phyloP scores from a whole-genome alignment of 2,888 invertebrate genomes.

The Aphidius colemani region DNA sequence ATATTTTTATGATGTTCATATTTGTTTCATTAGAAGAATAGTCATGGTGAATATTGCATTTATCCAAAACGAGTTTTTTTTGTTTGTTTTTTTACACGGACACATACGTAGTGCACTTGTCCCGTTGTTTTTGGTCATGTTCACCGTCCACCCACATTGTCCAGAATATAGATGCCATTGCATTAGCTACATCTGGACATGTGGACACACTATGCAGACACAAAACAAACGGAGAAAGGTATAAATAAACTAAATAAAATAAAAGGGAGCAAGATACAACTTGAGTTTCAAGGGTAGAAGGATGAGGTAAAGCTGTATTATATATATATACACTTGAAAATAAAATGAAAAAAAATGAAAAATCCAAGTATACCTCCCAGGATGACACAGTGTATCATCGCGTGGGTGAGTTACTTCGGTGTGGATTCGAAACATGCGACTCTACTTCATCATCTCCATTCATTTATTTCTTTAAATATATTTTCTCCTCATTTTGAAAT shows the following conservation, averaged over 20 bases:
- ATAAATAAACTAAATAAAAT: slow-evolving; percentile 3
- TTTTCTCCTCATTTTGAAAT: no score
- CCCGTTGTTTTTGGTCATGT: slow-evolving; percentile 47
- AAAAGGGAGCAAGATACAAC: slow-evolving; percentile 8
- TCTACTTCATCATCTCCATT: background rate
- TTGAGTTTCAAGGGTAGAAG: background rate
- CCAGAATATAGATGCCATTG: slow-evolving; percentile 51
- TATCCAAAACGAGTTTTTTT: no score
- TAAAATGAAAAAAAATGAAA: background rate
- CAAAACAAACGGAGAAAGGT: slow-evolving; percentile 20
- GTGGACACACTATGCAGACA: no score
- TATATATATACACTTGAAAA: background rate
- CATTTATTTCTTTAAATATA: no score
- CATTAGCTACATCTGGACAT: slow-evolving; percentile 40
- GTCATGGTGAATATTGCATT: no score
- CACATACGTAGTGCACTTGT: slow-evolving; percentile 21
- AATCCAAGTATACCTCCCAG: slow-evolving; percentile 30
- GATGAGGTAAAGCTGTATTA: background rate
- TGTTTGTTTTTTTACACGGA: no score
- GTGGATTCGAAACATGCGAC: slow-evolving; percentile 7
- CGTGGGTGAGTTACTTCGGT: slow-evolving; percentile 13
- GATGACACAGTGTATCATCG: slow-evolving; percentile 20
- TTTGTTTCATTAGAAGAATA: no score
- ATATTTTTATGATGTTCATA: no score
- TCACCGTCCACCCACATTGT: slow-evolving; percentile 54